Percentiles rank a stretch among this genome's conserved stretches.
Evolutionary conservation across 2,888 invertebrate genomes (phyloP).

Genomic region (Drosophila lacicola): DNA sequence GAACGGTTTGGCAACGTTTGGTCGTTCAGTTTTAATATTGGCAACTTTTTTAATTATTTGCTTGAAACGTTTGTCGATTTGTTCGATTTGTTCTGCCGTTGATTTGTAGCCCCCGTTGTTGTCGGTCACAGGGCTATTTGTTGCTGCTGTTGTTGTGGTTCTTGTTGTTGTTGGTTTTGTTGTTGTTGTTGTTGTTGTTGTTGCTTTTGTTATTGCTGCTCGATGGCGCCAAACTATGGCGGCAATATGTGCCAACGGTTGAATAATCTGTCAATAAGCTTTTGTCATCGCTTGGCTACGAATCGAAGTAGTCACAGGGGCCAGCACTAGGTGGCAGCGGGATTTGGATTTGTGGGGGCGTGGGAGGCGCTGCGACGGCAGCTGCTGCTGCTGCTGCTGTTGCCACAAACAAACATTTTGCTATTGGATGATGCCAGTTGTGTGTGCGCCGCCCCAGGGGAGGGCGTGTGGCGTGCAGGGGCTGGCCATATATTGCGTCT

Average conservation of each 20-base stretch:
- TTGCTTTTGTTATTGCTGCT: constrained; percentile 41
- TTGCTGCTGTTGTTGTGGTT: constrained; percentile 18
- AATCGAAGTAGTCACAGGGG: constrained; percentile 23
- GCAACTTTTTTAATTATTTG: constrained; percentile 84
- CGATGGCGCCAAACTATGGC: constrained; percentile 75
- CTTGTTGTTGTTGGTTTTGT: constrained; percentile 10
- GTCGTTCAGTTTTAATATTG: constrained; percentile 81
- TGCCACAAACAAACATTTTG: constrained; percentile 80
- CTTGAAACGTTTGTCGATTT: constrained; percentile 76
- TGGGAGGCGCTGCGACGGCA: constrained; percentile 16
- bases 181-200: constrained; percentile 31
- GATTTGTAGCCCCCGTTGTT: constrained; percentile 62
- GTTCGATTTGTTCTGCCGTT: constrained; percentile 61
- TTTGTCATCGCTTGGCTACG: constrained; percentile 73
- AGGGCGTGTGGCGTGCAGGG: background rate
- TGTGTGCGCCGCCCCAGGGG: constrained; percentile 37
- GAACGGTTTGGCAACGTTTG: constrained; percentile 52
- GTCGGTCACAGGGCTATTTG: constrained; percentile 21
- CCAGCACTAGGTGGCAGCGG: constrained; percentile 8
- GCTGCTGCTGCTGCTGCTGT: constrained; percentile 32
- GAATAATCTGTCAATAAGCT: constrained; percentile 82
- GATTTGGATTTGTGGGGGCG: background rate
- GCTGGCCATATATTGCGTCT: constrained; percentile 71
- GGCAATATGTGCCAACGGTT: constrained; percentile 81
- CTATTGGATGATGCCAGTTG: constrained; percentile 65